Percentiles rank a stretch among this genome's conserved stretches.
These are phyloP conservation scores for Agrilus cyanescens DNA, from an alignment of 2,888 invertebrate genomes.

Conservation along the genomic window DNA sequence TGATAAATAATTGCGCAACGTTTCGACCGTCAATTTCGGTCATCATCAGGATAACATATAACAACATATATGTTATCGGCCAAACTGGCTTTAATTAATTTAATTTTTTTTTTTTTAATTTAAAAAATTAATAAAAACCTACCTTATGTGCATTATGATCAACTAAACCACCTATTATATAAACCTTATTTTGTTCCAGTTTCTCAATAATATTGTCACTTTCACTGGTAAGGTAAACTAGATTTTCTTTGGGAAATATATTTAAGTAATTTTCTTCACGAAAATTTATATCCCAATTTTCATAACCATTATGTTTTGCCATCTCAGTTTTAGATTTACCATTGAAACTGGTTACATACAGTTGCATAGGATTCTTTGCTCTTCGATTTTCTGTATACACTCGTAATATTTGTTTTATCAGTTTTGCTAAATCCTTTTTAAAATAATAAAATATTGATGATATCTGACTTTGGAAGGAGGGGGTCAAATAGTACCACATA, in stretches of 20 bases:
- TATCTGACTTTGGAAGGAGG: too few relatives aligned
- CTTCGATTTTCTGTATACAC: slow-evolving; percentile 87
- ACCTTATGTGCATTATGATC: slow-evolving; percentile 95
- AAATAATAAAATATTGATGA: neutral
- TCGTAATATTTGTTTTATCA: slow-evolving; percentile 79
- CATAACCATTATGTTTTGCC: slow-evolving; percentile 73
- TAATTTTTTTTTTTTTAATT: too few relatives aligned
- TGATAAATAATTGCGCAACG: too few relatives aligned
- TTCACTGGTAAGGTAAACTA: slow-evolving; percentile 90
- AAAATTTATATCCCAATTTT: slow-evolving; percentile 84
- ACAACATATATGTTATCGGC: too few relatives aligned
- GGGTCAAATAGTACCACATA: too few relatives aligned
- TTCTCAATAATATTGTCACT: slow-evolving; percentile 72
- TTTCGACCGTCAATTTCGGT: too few relatives aligned
- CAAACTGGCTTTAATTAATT: too few relatives aligned
- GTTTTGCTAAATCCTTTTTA: slow-evolving; percentile 64
- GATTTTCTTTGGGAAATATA: slow-evolving; percentile 60
- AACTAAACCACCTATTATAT: slow-evolving; percentile 93
- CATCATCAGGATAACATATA: too few relatives aligned
- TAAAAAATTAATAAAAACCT: slow-evolving; percentile 10
- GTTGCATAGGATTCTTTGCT: slow-evolving; percentile 64
- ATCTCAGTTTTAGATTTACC: slow-evolving; percentile 64
- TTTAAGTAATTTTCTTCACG: slow-evolving; percentile 53
- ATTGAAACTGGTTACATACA: slow-evolving; percentile 69
- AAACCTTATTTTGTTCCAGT: slow-evolving; percentile 66